Evolutionary conservation across 2,113 vertebrate genomes (phyloP), one percentile per base, ranked within the genome.

Genomic region (Calypte anna): DNA sequence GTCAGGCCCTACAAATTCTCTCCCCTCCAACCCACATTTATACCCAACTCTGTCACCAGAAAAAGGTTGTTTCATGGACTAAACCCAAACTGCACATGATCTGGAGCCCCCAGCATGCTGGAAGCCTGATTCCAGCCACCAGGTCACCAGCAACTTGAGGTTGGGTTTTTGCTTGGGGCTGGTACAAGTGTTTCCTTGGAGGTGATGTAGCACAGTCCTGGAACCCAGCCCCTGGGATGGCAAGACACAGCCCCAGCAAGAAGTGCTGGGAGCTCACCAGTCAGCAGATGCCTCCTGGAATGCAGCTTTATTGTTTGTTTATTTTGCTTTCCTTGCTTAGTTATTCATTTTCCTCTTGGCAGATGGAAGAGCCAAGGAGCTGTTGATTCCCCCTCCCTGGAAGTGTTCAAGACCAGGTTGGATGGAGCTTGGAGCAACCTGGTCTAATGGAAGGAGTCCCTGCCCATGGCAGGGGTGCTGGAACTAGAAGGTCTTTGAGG

Each of bases 291-390:
- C 51, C 86, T 28, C 7, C 0, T 58, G 89, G 84, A 94, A 94
- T 24, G 84, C 3, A 2, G 61, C 87, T 90, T 46, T 27, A 51
- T 89, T 95, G 87, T 92, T 94, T 88, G 89, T 86, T 96, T 81
- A 1, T 82, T 93, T 88, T 70, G 76, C 79, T 88, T 44, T 43
- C 51, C 74, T 89, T 27, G 3, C 85, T 77, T 44, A 25, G 22
- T 38, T 93, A n/a, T 81, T 90, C 79, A 2, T 78, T 82, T 66
- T 12, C 51, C 85, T 88, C 55, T 91, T 83, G 93, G 79, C 85
- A 1, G 43, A 10, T 21, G 82, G 13, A 15, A 53, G 85, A 91
- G 85, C 54, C 73, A 6, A 38, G 92, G 85, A 33, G 46, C 10
- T 48, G 46, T 48, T 19, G 46, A 8, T 48, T 19, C 46, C 46